These are phyloP conservation scores for Pseudanteris insignis DNA, from an alignment of 2,888 invertebrate species.

Conservation along the genomic window DNA sequence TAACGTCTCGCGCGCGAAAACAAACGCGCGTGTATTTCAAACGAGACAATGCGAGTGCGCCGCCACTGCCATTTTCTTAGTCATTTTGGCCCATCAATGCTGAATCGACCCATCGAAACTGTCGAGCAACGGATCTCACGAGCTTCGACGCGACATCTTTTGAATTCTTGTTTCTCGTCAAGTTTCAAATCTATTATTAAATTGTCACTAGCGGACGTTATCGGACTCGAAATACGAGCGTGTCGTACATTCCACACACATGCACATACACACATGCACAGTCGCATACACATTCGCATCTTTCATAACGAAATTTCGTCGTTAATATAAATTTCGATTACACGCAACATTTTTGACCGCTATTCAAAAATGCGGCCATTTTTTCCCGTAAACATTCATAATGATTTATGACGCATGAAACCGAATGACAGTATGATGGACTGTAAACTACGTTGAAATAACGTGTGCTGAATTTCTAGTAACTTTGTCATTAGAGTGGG, in stretches of 20 bases:
- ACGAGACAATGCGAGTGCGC: conserved; percentile 20
- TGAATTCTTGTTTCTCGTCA: conserved; percentile 43
- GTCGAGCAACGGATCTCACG: conserved; percentile 34
- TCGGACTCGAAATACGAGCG: conserved; percentile 32
- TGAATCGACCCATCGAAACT: conserved; percentile 38
- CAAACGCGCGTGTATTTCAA: conserved; percentile 36
- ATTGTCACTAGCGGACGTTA: conserved; percentile 32
- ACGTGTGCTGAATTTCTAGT: too few species aligned
- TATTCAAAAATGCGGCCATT: too few species aligned
- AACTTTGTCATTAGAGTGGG: too few species aligned
- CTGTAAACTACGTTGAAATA: too few species aligned
- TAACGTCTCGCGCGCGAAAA: conserved; percentile 32
- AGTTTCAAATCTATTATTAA: conserved; percentile 40
- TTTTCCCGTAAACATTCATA: too few species aligned
- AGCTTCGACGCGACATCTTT: conserved; percentile 38
- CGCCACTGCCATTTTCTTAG: conserved; percentile 27
- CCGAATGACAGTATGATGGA: too few species aligned
- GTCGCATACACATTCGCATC: too few species aligned
- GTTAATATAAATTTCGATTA: too few species aligned
- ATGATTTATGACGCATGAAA: too few species aligned
- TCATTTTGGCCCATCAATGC: conserved; percentile 30
- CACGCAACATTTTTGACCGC: too few species aligned
- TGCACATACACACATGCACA: too few species aligned
- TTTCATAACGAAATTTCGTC: too few species aligned
- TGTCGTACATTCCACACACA: conserved; percentile 17